phyloP scores from a whole-genome alignment of 2,888 invertebrate genomes.

The Acanthosoma haemorrhoidale region DNA sequence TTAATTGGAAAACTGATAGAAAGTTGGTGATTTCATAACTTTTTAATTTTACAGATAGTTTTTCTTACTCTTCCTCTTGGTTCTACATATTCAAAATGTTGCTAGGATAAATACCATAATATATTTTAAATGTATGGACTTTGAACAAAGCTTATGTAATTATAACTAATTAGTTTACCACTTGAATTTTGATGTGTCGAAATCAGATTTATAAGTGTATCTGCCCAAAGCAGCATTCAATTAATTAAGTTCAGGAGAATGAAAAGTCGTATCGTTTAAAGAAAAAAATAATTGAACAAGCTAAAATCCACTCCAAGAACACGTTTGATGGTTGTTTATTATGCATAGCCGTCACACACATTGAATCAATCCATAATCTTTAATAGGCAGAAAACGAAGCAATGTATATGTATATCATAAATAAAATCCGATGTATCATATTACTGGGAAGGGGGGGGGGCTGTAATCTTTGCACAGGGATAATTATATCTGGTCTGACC shows the following conservation, averaged over 20 bases:
- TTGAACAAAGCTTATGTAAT: no score
- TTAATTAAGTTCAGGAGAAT: background rate
- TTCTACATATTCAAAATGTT: no score
- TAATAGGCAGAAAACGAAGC: slow-evolving; percentile 29
- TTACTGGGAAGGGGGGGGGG: slow-evolving; percentile 8
- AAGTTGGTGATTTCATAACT: no score
- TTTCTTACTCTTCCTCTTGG: no score
- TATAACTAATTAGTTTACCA: no score
- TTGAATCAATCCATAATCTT: slow-evolving; percentile 28
- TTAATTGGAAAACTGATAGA: no score
- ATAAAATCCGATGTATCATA: slow-evolving; percentile 24
- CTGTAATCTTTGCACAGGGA: slow-evolving; percentile 13
- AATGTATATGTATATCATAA: slow-evolving; percentile 29
- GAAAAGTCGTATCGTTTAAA: background rate
- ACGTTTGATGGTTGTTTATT: slow-evolving; percentile 15
- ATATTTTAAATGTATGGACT: no score
- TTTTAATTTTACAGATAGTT: no score
- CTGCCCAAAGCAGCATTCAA: background rate
- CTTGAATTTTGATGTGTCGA: background rate
- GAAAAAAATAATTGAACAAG: background rate
- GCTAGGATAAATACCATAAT: no score
- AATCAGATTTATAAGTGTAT: background rate
- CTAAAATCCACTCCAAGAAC: background rate
- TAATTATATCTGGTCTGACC: slow-evolving; percentile 22
- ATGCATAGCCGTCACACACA: slow-evolving; percentile 26